phyloP scores from a whole-genome alignment of 2,113 vertebrate species.

The Hiodon tergisus region DNA sequence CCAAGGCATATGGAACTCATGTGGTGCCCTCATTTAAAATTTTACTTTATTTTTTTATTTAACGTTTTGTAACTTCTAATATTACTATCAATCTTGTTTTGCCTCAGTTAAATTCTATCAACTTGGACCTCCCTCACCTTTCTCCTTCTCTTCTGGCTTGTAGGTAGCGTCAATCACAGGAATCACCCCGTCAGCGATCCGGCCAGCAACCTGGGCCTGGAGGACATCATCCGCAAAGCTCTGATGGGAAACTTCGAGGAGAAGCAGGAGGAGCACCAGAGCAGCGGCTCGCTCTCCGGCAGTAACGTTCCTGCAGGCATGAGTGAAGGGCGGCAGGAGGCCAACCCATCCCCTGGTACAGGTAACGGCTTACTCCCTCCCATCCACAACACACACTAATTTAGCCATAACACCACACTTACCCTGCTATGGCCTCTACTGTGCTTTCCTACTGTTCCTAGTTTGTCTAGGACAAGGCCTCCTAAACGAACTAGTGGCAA shows the following conservation, averaged over 20 bases:
- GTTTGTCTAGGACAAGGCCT: too few relatives aligned
- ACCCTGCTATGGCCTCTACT: background rate
- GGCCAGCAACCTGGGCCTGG: constrained; percentile 90
- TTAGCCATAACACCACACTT: background rate
- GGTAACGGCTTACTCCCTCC: constrained; percentile 50
- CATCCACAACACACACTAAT: background rate
- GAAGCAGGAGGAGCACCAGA: constrained; percentile 82
- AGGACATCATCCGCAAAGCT: constrained; percentile 97
- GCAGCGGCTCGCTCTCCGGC: constrained; percentile 62
- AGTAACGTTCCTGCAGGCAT: constrained; percentile 52
- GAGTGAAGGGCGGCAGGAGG: constrained; percentile 75
- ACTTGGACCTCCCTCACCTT: background rate
- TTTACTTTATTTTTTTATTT: background rate
- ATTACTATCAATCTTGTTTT: background rate
- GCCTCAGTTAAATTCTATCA: background rate
- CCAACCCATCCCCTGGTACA: constrained; percentile 83
- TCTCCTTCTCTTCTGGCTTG: constrained; percentile 35
- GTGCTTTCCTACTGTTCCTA: too few relatives aligned
- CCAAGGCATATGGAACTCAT: background rate
- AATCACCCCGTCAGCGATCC: constrained; percentile 92
- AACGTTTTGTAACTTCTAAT: background rate
- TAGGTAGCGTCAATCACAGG: constrained; percentile 84
- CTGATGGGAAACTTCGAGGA: constrained; percentile 96
- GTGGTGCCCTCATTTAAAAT: too few relatives aligned
- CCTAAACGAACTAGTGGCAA: too few relatives aligned